Conservation (phyloP, 2,113 vertebrate genomes). For the Erpornis zantholeuca region DNA sequence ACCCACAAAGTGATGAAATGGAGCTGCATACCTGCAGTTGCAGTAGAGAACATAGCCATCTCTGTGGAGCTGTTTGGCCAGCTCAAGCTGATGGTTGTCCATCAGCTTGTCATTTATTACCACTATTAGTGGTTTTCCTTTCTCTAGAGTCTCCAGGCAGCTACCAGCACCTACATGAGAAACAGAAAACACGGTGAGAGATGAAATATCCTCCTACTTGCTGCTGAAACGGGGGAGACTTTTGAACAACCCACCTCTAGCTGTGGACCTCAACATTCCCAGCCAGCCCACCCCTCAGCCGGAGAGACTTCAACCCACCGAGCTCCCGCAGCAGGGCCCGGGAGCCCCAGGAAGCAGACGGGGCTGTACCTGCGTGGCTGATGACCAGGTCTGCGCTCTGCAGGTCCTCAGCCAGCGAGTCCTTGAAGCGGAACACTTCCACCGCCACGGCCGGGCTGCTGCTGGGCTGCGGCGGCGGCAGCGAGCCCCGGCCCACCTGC, state of each 20-base stretch:
- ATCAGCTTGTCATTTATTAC: conserved; percentile 94
- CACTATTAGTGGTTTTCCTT: conserved; percentile 86
- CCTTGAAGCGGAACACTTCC: conserved; percentile 86
- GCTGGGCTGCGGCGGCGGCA: conserved; percentile 60
- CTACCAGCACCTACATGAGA: conserved; percentile 87
- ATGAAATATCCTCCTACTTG: neutral
- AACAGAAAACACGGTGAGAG: neutral
- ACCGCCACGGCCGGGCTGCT: conserved; percentile 65
- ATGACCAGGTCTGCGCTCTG: conserved; percentile 83
- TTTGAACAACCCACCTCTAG: neutral
- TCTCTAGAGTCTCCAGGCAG: conserved; percentile 88
- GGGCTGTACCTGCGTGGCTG: conserved; percentile 86
- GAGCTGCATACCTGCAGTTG: conserved; percentile 84
- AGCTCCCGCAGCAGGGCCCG: no score
- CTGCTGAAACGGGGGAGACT: neutral
- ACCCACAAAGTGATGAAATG: no score
- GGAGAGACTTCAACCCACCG: no score
- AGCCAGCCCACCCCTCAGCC: neutral
- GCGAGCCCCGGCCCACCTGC: conserved; percentile 84
- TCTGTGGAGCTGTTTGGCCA: conserved; percentile 84
- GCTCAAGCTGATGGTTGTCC: conserved; percentile 94
- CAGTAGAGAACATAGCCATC: conserved; percentile 87
- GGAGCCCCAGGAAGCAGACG: neutral
- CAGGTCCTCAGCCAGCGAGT: conserved; percentile 86
- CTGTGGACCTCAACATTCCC: no score